Percentiles rank a stretch among this genome's conserved stretches.
phyloP scores from a whole-genome alignment of 1,140 invertebrate species.

The Andricus grossulariae region DNA sequence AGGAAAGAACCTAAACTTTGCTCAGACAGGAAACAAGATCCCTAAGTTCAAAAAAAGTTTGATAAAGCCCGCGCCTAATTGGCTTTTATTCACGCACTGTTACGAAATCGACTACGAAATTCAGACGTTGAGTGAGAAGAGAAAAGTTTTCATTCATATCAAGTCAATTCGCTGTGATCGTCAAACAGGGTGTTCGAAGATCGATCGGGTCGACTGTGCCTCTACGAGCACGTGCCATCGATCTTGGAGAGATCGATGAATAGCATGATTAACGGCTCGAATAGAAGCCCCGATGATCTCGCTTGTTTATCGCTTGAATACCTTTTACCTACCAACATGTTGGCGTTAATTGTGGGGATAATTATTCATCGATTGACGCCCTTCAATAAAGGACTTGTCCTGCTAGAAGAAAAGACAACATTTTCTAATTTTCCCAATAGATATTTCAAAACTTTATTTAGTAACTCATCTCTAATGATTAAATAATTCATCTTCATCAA shows the following conservation, averaged over 20 bases:
- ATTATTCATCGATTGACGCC: slow-evolving; percentile 9
- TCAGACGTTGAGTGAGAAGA: neutral
- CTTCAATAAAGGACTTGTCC: neutral
- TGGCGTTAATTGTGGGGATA: slow-evolving; percentile 1
- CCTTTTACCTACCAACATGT: neutral
- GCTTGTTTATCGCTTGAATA: slow-evolving; percentile 4
- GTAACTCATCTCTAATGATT: too few relatives aligned
- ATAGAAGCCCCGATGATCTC: slow-evolving; percentile 7
- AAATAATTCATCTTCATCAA: too few relatives aligned
- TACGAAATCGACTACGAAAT: neutral
- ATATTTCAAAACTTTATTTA: too few relatives aligned
- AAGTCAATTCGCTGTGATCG: neutral
- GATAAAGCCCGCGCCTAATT: too few relatives aligned
- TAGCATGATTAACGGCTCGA: slow-evolving; percentile 3
- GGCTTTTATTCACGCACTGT: too few relatives aligned
- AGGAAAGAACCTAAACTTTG: too few relatives aligned
- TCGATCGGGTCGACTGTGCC: slow-evolving; percentile 5
- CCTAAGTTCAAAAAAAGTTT: too few relatives aligned
- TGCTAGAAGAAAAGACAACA: too few relatives aligned
- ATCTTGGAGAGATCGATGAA: slow-evolving; percentile 16
- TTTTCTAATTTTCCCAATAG: too few relatives aligned
- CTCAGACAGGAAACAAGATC: too few relatives aligned
- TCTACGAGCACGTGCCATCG: slow-evolving; percentile 5
- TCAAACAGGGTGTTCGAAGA: neutral
- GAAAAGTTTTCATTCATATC: neutral